Conservation (phyloP, 2,888 invertebrate genomes). For the Heliconius ethilla region DNA sequence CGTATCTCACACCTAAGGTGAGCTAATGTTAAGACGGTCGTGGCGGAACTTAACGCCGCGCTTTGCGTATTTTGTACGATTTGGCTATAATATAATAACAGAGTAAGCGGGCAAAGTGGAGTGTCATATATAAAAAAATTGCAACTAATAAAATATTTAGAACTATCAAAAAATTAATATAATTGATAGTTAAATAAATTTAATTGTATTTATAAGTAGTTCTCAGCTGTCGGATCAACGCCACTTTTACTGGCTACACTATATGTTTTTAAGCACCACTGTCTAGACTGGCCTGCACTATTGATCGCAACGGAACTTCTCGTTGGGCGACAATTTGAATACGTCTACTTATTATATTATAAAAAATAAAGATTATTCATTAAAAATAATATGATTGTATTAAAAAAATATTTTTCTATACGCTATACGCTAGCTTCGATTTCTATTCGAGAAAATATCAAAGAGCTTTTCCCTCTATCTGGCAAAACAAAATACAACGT, state of each 20-base stretch:
- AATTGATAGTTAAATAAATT: background rate
- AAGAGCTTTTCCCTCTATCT: background rate
- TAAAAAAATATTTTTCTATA: background rate
- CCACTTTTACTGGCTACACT: slow-evolving; percentile 21
- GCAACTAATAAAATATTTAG: background rate
- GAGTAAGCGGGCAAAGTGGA: too few species aligned
- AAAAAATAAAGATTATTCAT: background rate
- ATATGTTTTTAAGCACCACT: slow-evolving; percentile 28
- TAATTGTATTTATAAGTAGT: background rate
- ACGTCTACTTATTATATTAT: slow-evolving; percentile 9
- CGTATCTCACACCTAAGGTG: too few species aligned
- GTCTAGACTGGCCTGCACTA: slow-evolving; percentile 31
- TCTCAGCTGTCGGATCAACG: slow-evolving; percentile 25
- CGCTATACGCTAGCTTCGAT: background rate
- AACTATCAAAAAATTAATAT: background rate
- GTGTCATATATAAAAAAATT: background rate
- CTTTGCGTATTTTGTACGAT: too few species aligned
- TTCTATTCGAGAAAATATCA: background rate
- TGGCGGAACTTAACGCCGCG: too few species aligned
- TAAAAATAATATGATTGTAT: background rate
- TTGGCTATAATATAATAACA: too few species aligned
- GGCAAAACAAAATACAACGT: background rate
- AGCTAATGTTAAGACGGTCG: too few species aligned
- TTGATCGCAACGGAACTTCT: slow-evolving; percentile 24
- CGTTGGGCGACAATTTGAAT: slow-evolving; percentile 7